Base-by-base conservation (phyloP, 2,888 invertebrate genomes). In the Omphaloscelis lunosa region DNA sequence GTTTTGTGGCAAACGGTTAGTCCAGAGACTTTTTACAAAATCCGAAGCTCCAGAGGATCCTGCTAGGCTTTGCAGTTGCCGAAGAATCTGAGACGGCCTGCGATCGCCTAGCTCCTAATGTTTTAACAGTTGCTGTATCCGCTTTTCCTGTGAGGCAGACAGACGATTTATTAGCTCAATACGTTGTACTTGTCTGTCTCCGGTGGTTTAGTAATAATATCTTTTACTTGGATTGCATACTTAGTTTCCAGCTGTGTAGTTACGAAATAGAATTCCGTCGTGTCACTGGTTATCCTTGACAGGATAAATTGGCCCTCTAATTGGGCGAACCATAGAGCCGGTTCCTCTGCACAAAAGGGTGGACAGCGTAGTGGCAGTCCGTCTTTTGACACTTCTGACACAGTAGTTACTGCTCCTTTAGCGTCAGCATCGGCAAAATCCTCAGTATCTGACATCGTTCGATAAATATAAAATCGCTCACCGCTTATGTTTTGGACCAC, bases 261-360 rank as follows among this genome's bases (percentile, higher is more conserved):
- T 3, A 45, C 56, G 20, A 48, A 34, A 61, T 70, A 48, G 29
- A 83, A 89, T 77, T 88, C 88, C 0, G 88, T 89, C 0, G 62
- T 17, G 27, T 89, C 89, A 1, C 72, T 51, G 0, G 77, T 86
- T 0, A 89, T 87, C 9, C 69, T 76, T 1, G 82, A 76, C 1
- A 86, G 53, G 0, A 68, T 65, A 67, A 90, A 90, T 27, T 90
- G 88, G 1, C 84, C 86, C 65, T 90, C 89, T 0, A 89, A 20
- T 15, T 71, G 71, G 3, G 77, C 74, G 48, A 80, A 80, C 58
- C 58, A 58, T 58, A 58, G 15, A 27, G 58, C 58, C 58, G 58
- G 58, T 27, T 58, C 58, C 58, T 58, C 58, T 27, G 58, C 27
- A 58, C 58, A 58, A 15, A 58, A 58, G 6, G 58, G 58, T 58